Evolutionary conservation across 2,888 invertebrate species (phyloP).

Genomic region (Heliconius hortense): DNA sequence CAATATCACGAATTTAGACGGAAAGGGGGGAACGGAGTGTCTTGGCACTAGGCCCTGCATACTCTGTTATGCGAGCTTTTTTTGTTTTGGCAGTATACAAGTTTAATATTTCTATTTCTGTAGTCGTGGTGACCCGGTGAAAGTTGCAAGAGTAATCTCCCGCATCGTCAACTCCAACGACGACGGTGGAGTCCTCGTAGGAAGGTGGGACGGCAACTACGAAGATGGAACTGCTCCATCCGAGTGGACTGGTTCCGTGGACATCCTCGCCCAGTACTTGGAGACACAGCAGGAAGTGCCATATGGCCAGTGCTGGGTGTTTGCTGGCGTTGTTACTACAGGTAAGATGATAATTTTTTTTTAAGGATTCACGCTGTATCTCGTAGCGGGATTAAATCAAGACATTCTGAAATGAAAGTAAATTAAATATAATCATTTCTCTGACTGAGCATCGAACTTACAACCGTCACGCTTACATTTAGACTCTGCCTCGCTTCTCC

Average conservation of each 20-base stretch:
- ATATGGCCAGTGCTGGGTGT: slow-evolving; percentile 95
- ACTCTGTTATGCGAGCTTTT: too few relatives aligned
- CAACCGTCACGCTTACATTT: too few relatives aligned
- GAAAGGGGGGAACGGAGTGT: too few relatives aligned
- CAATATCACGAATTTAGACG: too few relatives aligned
- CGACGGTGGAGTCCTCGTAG: slow-evolving; percentile 86
- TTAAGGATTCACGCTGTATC: too few relatives aligned
- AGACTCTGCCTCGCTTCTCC: too few relatives aligned
- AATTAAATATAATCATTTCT: neutral
- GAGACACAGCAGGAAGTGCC: slow-evolving; percentile 85
- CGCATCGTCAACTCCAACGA: slow-evolving; percentile 89
- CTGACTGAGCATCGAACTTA: neutral
- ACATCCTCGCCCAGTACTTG: slow-evolving; percentile 87
- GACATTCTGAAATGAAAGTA: neutral
- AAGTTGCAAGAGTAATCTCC: slow-evolving; percentile 86
- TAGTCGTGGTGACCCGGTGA: slow-evolving; percentile 87
- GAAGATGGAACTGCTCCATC: slow-evolving; percentile 88
- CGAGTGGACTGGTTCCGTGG: slow-evolving; percentile 90
- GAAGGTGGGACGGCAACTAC: slow-evolving; percentile 89
- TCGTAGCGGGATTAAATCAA: too few relatives aligned
- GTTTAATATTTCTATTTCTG: neutral
- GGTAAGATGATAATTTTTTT: slow-evolving; percentile 64
- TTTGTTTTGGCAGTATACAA: too few relatives aligned
- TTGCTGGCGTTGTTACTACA: slow-evolving; percentile 91
- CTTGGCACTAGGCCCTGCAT: too few relatives aligned